Base-by-base conservation (phyloP, 53 echinoderm and acorn worm species). In the Paracentrotus lividus region DNA sequence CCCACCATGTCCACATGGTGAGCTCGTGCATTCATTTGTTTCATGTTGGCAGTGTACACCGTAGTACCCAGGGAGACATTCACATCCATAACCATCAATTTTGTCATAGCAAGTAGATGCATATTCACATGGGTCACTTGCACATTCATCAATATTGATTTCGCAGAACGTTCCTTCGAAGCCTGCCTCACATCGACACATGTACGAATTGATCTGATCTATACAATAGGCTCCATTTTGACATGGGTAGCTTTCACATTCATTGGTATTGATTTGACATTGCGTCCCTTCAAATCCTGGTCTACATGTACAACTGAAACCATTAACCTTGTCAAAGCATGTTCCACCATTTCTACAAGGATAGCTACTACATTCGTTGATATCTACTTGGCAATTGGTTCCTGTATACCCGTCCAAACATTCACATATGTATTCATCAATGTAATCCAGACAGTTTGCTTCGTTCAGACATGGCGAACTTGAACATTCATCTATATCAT, bases 121-220 rank as follows among this genome's bases (percentile, higher is more conserved):
- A 92, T 13, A 38, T 16, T 91, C 87, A 85, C 97, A 96, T 1
- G 97, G 97, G 31, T 94, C 90, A 49, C 95, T 95, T 32, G 57
- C 66, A 52, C 97, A 97, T 59, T 97, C 97, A 32, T 96, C 88
- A 64, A 94, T 94, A 44, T 97, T 94, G 15, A 81, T 85, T 77
- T 95, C 94, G 24, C 92, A 92, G 7, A 40, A n/a, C 4, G 42
- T 36, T 3, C 92, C 92, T 78, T 77, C 58, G 23, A 42, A 78
- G 20, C 92, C 92, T 38, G 56, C 26, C 10, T 34, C 12, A 57
- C 92, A 92, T 34, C 14, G 26, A 56, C 92, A 92, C 24, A 23
- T 4, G 3, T 38, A 92, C 12, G 56, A 26, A 78, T 55, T 43
- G 58, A 92, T 57, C 14, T 14, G 20, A 42, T 92, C 92, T 34